Conservation (phyloP, 2,888 invertebrate genomes). For the Apamea monoglypha region DNA sequence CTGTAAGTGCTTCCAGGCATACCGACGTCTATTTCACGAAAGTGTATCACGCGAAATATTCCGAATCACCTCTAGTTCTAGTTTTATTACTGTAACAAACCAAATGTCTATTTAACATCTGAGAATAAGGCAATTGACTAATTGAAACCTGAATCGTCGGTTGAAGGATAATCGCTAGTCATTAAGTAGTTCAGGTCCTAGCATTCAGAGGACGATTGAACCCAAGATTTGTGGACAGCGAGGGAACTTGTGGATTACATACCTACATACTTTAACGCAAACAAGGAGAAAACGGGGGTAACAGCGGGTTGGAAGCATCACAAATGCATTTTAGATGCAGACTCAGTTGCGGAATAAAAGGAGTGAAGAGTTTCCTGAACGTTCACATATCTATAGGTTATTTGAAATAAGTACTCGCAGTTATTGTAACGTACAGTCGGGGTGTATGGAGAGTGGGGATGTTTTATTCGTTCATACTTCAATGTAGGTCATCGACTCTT, state of each 20-base stretch:
- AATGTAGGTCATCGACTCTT: constrained; percentile 42
- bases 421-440: constrained; percentile 41
- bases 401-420: constrained; percentile 43
- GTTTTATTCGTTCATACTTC: constrained; percentile 19
- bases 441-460: constrained; percentile 14
- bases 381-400: constrained; percentile 48
- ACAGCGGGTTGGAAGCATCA: constrained; percentile 69
- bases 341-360: constrained; percentile 70
- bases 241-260: constrained; percentile 54
- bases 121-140: constrained; percentile 36
- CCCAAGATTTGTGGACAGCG: constrained; percentile 59
- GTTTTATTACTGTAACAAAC: constrained; percentile 47
- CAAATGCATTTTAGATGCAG: constrained; percentile 77
- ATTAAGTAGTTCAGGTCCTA: constrained; percentile 42
- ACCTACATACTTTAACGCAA: constrained; percentile 56
- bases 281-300: constrained; percentile 64
- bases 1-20: constrained; percentile 46
- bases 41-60: constrained; percentile 35
- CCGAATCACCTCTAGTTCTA: constrained; percentile 22
- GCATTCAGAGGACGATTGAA: constrained; percentile 53
- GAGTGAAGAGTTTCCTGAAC: constrained; percentile 60
- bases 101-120: constrained; percentile 46
- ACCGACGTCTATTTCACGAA: constrained; percentile 32
- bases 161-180: constrained; percentile 54
- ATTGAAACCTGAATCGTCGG: constrained; percentile 51